A percentile compares a stretch with the other conserved stretches of the same genome.
phyloP scores from a whole-genome alignment of 2,797 vertebrate species.

The Rhabdophis nuchalis region DNA sequence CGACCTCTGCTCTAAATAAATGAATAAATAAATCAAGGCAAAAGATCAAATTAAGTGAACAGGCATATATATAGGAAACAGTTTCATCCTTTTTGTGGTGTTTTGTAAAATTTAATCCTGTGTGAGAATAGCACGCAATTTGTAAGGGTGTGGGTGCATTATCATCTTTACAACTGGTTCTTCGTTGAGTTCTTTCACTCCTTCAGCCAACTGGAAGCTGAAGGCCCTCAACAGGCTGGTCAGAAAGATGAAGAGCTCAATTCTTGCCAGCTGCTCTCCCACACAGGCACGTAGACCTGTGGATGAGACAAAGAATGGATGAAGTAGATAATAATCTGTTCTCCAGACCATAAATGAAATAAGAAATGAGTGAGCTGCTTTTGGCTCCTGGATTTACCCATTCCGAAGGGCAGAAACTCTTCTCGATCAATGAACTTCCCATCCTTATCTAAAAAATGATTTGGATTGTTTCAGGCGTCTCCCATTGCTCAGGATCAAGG shows the following conservation, averaged over 20 bases:
- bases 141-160: neutral
- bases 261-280: neutral
- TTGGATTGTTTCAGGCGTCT: neutral
- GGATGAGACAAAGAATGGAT: neutral
- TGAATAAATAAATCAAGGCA: too few species aligned
- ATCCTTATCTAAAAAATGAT: conserved; percentile 3
- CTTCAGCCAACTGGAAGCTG: neutral
- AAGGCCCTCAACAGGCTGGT: neutral
- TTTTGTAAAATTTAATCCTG: neutral
- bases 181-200: neutral
- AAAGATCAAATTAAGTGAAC: neutral
- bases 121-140: neutral
- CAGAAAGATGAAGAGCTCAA: neutral
- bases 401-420: neutral
- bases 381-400: neutral
- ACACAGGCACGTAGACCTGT: neutral
- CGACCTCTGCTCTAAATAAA: too few species aligned
- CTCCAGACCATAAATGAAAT: neutral
- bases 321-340: neutral
- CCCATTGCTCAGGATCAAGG: neutral
- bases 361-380: neutral
- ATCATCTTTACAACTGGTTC: neutral
- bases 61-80: neutral
- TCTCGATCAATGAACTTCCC: neutral
- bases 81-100: neutral